phyloP scores from a whole-genome alignment of 2,113 vertebrate genomes.

The Gopherus flavomarginatus region DNA sequence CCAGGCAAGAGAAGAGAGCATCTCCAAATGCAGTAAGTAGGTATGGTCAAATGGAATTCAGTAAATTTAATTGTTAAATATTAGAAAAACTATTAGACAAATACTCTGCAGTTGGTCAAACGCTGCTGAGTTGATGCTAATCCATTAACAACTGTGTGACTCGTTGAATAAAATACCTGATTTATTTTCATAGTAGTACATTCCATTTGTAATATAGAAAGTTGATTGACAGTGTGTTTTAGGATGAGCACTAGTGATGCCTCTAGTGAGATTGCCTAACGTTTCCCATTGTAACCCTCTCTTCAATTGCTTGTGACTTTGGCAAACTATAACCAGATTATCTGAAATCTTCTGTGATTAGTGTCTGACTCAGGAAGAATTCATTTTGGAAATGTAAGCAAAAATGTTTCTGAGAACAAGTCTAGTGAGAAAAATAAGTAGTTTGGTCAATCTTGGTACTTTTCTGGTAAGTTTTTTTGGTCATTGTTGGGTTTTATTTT shows the following conservation, averaged over 20 bases:
- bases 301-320: conserved; percentile 1
- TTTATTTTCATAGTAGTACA: conserved; percentile 15
- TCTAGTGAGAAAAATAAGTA: neutral
- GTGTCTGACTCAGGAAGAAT: too few relatives aligned
- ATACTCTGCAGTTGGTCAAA: neutral
- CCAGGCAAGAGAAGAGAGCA: too few relatives aligned
- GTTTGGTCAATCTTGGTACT: too few relatives aligned
- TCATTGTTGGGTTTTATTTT: too few relatives aligned
- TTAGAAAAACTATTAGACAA: neutral
- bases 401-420: neutral
- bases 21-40: too few relatives aligned
- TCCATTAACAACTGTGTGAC: too few relatives aligned
- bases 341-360: neutral
- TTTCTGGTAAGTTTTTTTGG: too few relatives aligned
- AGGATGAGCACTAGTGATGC: neutral
- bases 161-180: neutral
- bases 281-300: neutral
- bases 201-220: neutral
- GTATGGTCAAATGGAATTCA: too few relatives aligned
- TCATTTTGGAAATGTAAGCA: too few relatives aligned
- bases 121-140: neutral
- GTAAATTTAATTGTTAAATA: too few relatives aligned
- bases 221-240: conserved; percentile 20
- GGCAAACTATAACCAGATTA: neutral
- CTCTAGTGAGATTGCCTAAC: conserved; percentile 18